A percentile compares a stretch with the other conserved stretches of the same genome.
Conservation (phyloP, 2,888 invertebrate genomes). For the Apodemia hepburni region DNA sequence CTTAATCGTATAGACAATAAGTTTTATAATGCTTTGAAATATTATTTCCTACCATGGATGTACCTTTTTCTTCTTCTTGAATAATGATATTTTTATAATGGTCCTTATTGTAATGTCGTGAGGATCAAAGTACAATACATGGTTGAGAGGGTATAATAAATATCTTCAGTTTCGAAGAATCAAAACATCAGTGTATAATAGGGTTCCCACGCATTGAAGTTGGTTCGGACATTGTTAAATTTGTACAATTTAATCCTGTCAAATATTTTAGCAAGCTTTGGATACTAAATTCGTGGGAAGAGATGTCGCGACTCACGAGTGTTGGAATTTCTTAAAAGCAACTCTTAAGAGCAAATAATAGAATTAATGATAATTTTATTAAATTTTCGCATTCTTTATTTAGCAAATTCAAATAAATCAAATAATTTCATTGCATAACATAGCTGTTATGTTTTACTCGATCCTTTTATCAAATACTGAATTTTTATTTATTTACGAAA, state of each 20-base stretch:
- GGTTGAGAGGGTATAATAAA: not conserved
- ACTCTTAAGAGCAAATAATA: not conserved
- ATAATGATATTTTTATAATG: not conserved
- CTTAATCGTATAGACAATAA: conserved; percentile 17
- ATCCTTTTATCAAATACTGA: no score
- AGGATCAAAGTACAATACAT: not conserved
- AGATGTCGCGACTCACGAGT: not conserved
- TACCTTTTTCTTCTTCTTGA: conserved; percentile 10
- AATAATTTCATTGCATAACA: no score
- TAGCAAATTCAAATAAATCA: no score
- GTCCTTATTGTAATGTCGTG: not conserved
- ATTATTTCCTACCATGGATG: not conserved
- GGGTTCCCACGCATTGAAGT: not conserved
- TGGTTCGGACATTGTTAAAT: not conserved
- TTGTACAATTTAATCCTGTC: not conserved
- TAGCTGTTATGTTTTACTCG: no score
- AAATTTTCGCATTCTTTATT: no score
- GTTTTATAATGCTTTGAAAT: conserved; percentile 27
- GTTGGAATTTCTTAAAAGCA: not conserved
- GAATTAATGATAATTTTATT: no score
- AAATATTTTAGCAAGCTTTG: not conserved
- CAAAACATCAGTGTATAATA: conserved; percentile 4
- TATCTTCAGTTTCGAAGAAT: conserved; percentile 5
- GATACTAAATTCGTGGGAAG: not conserved
- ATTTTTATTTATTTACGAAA: no score